Conservation (phyloP, 2,797 vertebrate species). For the Hafferia zeledoni region DNA sequence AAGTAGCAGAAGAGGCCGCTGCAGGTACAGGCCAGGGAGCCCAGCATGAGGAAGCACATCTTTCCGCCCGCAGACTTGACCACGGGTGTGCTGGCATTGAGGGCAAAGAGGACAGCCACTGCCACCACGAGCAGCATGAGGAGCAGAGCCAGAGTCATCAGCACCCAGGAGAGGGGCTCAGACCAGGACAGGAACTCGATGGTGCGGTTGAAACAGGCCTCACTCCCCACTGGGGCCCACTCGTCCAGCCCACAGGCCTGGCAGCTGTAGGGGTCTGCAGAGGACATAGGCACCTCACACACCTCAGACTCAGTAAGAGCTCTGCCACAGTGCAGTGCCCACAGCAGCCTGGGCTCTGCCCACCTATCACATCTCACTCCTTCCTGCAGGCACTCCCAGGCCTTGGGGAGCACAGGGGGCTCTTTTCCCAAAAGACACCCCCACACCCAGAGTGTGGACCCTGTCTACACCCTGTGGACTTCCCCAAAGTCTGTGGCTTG, state of each 20-base stretch:
- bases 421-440: not conserved
- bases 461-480: not conserved
- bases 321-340: accelerated
- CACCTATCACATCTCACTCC: accelerated
- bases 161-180: constrained; percentile 60
- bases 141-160: constrained; percentile 51
- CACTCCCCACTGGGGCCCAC: constrained; percentile 79
- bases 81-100: constrained; percentile 80
- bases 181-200: constrained; percentile 76
- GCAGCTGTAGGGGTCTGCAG: constrained; percentile 70
- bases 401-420: too few species aligned
- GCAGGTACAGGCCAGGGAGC: constrained; percentile 70
- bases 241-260: constrained; percentile 71
- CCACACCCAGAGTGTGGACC: not conserved
- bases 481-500: not conserved
- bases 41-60: constrained; percentile 86
- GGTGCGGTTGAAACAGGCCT: constrained; percentile 72
- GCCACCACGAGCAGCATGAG: constrained; percentile 68
- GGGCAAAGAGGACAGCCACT: constrained; percentile 74
- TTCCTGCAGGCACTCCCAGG: accelerated
- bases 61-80: constrained; percentile 85
- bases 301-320: not conserved
- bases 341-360: not conserved
- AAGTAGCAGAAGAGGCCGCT: constrained; percentile 81
- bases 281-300: not conserved